Evolutionary conservation across 2,113 vertebrate species (phyloP).

Genomic region (Pimephales promelas): DNA sequence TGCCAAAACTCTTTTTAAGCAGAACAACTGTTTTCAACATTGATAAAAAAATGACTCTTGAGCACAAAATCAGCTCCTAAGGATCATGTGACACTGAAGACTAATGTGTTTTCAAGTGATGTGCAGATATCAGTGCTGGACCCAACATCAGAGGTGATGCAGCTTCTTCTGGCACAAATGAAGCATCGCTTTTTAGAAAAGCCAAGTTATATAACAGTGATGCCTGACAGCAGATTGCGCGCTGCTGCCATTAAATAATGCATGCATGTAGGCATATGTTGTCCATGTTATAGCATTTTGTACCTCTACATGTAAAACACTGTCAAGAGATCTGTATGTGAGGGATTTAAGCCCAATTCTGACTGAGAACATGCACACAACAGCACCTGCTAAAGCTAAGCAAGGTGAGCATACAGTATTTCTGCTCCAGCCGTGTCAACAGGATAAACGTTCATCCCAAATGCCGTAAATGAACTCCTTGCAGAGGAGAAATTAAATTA

Average conservation of each 20-base stretch:
- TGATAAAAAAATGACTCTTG: no score
- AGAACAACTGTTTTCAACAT: no score
- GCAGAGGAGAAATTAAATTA: slow-evolving; percentile 76
- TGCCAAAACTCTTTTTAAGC: no score
- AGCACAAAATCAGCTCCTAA: no score
- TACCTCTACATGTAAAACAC: slow-evolving; percentile 10
- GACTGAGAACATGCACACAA: background rate
- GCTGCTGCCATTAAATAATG: slow-evolving; percentile 15
- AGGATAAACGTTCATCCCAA: slow-evolving; percentile 75
- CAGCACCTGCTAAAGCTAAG: slow-evolving; percentile 42
- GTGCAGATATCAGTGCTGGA: background rate
- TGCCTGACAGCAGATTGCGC: background rate
- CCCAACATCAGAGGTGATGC: background rate
- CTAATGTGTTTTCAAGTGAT: background rate
- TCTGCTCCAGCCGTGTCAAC: slow-evolving; percentile 43
- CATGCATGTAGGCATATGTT: slow-evolving; percentile 30
- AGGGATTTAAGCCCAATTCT: background rate
- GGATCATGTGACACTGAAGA: no score
- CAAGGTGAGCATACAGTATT: slow-evolving; percentile 19
- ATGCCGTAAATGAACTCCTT: slow-evolving; percentile 77
- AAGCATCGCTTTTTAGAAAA: background rate
- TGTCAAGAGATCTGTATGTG: background rate
- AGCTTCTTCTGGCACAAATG: background rate
- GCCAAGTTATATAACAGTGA: background rate
- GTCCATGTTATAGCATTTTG: slow-evolving; percentile 4